Evolutionary conservation across 2,113 vertebrate species (phyloP), one percentile per base, ranked within the genome.

Genomic region (Clupea harengus): DNA sequence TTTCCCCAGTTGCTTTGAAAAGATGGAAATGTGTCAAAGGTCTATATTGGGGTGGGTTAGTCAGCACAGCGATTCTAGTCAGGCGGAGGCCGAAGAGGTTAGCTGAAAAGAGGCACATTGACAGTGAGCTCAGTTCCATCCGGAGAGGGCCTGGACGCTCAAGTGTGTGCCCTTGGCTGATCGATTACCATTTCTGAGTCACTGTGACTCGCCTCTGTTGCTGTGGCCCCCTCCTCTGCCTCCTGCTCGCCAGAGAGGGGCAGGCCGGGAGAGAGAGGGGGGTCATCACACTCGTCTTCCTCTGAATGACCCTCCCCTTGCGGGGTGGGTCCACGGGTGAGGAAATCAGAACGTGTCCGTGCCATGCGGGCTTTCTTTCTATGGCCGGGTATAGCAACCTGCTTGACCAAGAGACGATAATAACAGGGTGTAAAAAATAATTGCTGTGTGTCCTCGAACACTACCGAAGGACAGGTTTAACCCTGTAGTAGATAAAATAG

Each of bases 341-440:
- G 96, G 96, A 99, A 99, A 97, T 99, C 97, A 92, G 97, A 98
- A 95, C 98, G 98, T 39, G 98, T 99, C 96, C 98, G 97, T 89
- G 98, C 97, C 98, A 99, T 99, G 96, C 98, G 96, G 94, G 97
- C 98, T 97, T 98, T 99, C 97, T 99, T 98, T 99, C 98, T 99
- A 96, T 97, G 97, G 94, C 95, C 95, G 46, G 88, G 92, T 92
- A 95, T 95, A 92, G 93, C 91, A 85, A 95, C 95, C 95, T 96
- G 92, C 95, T 95, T 95, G 91, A 95, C 91, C 94, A 93, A 94
- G 95, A 89, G 93, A 93, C 89, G 93, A 91, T 85, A 93, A 57
- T 72, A 78, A 39, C 28, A 78, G 28, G 72, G 32, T 39, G 72
- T 78, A 78, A 78, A 64, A 64, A 64, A 64, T 20, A 15, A 75